Percentiles rank a stretch among this genome's conserved stretches.
Evolutionary conservation across 2,113 vertebrate genomes (phyloP).

Genomic region (Otocyon megalotis): DNA sequence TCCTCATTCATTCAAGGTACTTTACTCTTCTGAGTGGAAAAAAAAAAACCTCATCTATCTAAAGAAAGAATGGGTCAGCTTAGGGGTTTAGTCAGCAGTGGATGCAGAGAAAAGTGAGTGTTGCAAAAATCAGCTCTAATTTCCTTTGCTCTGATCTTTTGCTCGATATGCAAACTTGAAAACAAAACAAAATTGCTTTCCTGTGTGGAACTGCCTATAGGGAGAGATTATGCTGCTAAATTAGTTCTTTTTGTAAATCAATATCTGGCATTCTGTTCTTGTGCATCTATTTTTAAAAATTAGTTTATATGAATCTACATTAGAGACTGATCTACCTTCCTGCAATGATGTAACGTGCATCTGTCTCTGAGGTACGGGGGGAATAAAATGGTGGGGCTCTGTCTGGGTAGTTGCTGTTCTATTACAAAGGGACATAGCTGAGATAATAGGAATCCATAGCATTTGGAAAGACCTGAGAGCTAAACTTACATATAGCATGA

Average conservation of each 20-base stretch:
- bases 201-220: not conserved
- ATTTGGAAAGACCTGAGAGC: not conserved
- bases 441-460: not conserved
- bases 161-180: not conserved
- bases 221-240: not conserved
- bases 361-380: not conserved
- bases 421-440: not conserved
- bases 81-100: not conserved
- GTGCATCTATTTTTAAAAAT: not conserved
- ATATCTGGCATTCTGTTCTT: constrained; percentile 17
- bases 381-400: not conserved
- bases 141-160: constrained; percentile 30
- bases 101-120: not conserved
- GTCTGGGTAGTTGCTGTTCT: not conserved
- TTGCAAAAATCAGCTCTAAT: not conserved
- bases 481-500: not conserved
- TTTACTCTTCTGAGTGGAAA: not conserved
- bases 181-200: not conserved
- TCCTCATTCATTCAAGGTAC: not conserved
- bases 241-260: not conserved
- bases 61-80: not conserved
- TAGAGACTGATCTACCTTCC: not conserved
- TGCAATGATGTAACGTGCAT: not conserved
- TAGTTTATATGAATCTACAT: not conserved
- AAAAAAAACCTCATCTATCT: not conserved